Base-by-base conservation (phyloP, 2,797 vertebrate species). In the Aselliscus stoliczkanus region DNA sequence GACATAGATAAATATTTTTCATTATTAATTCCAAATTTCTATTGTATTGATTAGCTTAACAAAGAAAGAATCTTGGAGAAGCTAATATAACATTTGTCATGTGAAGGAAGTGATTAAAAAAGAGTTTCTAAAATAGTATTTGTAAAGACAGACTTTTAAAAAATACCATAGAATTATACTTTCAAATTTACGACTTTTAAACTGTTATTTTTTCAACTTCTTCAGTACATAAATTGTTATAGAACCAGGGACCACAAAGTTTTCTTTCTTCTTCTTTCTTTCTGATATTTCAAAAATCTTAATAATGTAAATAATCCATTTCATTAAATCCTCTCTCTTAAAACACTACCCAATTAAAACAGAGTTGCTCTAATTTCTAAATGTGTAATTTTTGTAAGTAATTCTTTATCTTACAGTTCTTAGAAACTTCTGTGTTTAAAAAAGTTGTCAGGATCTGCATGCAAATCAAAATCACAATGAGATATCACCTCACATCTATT, bases 271-370 rank as follows among this genome's bases (percentile, higher is more conserved):
- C 47, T 50, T 50, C 14, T 0, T 23, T 58, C 18, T 67, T 73
- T 83, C 23, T 42, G 27, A 62, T 85, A 42, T 88, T 88, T 92
- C 29, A 85, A 91, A 76, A 27, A 50, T 70, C 25, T 52, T 83
- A n/a, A 20, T 93, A 20, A 93, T n/a, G n/a, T 89, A 14, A 86
- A 77, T 44, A 94, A 92, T 64, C 17, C 1, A 76, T 34, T 56
- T 90, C 23, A 20, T 47, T 82, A 76, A 92, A 34, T 62, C 4
- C 13, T 21, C 5, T 92, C 11, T 87, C 23, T 90, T 25, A 69
- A 92, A 73, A 76, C 9, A 88, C 76, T 14, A 21, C 1, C 20
- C 23, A 65, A 14, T 60, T 27, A 88, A 92, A 95, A 60, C 23
- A 88, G 9, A 73, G 4, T n/a, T 50, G 21, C 2, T 84, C 23